Percentiles rank a stretch among this genome's conserved stretches.
These are phyloP conservation scores for Zapus hudsonius DNA, from an alignment of 2,113 vertebrate species.

Conservation along the genomic window DNA sequence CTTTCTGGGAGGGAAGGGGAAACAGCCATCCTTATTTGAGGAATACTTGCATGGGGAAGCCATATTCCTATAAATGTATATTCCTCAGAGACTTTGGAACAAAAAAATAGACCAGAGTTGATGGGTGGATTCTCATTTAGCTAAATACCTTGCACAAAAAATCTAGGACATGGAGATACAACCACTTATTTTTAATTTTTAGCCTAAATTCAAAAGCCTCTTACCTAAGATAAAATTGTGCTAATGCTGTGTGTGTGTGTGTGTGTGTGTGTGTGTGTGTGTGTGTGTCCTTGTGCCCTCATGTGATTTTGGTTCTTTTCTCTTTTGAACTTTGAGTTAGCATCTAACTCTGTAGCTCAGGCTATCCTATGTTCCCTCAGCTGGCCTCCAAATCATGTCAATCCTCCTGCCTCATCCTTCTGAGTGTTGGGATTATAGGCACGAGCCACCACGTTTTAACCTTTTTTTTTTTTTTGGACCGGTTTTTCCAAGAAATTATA, in stretches of 20 bases:
- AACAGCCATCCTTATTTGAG: neutral
- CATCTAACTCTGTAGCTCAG: neutral
- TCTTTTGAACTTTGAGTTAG: neutral
- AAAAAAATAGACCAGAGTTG: neutral
- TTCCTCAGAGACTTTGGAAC: neutral
- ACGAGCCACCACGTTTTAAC: neutral
- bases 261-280: neutral
- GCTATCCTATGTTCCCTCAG: neutral
- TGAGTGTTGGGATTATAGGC: too few species aligned
- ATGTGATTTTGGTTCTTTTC: too few species aligned
- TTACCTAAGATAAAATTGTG: conserved; percentile 27
- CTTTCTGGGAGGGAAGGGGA: neutral
- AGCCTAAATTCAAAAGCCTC: neutral
- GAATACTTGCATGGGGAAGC: neutral
- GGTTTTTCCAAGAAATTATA: neutral
- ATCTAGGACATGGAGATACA: neutral
- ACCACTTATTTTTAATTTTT: neutral
- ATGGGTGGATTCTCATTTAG: neutral
- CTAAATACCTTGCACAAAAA: neutral
- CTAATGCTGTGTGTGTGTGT: neutral
- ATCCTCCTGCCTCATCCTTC: neutral
- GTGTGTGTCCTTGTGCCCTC: too few species aligned
- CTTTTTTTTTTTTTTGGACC: neutral
- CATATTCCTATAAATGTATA: neutral
- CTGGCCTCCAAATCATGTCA: neutral